phyloP scores from a whole-genome alignment of 2,113 vertebrate genomes.

The Numenius arquata region DNA sequence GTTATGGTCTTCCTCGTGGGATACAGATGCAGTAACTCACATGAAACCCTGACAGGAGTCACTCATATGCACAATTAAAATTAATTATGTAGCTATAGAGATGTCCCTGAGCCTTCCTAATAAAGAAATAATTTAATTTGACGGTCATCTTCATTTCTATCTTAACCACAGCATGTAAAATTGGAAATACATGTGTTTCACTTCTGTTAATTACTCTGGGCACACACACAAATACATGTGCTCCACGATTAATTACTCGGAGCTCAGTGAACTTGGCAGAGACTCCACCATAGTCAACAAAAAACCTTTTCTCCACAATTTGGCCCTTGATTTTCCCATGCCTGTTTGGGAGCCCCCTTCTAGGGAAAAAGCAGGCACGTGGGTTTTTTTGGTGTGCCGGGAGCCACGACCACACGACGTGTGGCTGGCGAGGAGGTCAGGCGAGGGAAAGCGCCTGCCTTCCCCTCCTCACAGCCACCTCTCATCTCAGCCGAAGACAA shows the following conservation, averaged over 20 bases:
- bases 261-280: not conserved
- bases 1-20: not conserved
- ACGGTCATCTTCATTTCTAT: slow-evolving; percentile 50
- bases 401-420: rapidly evolving
- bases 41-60: not conserved
- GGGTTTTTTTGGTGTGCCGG: not conserved
- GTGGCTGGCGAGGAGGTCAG: not conserved
- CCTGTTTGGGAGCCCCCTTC: not conserved
- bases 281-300: not conserved
- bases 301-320: not conserved
- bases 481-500: not conserved
- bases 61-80: slow-evolving; percentile 40
- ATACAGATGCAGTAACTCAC: not conserved
- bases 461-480: not conserved
- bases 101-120: slow-evolving; percentile 33
- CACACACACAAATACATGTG: not conserved
- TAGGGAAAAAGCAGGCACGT: not conserved
- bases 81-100: slow-evolving; percentile 22
- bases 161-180: not conserved
- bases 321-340: not conserved
- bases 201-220: slow-evolving; percentile 41
- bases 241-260: slow-evolving; percentile 7
- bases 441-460: not conserved
- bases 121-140: slow-evolving; percentile 58
- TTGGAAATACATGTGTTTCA: slow-evolving; percentile 31